Base-by-base conservation (phyloP, 2,888 invertebrate species). In the Clitarchus hookeri region DNA sequence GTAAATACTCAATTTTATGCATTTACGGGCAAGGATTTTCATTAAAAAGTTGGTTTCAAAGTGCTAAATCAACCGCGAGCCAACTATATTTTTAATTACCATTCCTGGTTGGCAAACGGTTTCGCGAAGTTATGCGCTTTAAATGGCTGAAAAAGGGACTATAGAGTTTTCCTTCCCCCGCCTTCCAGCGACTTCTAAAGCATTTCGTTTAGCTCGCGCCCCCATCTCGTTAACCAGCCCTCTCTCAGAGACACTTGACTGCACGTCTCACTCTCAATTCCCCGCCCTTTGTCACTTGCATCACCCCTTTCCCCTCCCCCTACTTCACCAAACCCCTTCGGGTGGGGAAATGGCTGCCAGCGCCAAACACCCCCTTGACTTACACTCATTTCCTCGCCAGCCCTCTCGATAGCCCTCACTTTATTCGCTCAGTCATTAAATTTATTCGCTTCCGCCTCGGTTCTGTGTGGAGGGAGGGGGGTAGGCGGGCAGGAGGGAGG, bases 361-460 rank as follows among this genome's bases (percentile, higher is more conserved):
- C 65, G 16, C 13, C 65, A 65, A 65, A 65, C 65, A 65, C n/a
- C 65, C 48, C 65, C 65, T 65, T 65, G 65, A 65, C 65, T 65
- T 65, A 65, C 23, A 11, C 65, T 65, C 65, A n/a, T 65, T 65
- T 65, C 65, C 65, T 19, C 13, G 13, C 13, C 53, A 53, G 53
- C 53, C 53, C 53, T 65, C 65, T n/a, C 65, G n/a, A 19, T 65
- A 19, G 65, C 19, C 8, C 23, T 19, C 23, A 6, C n/a, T 65
- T 65, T 65, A 65, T 65, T 86, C 85, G 87, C 78, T 86, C 87
- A 88, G 86, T 88, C 87, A 54, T 65, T 78, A 82, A 65, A n/a
- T 85, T 86, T 87, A 88, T 87, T 88, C 87, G 87, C 86, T 88
- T 85, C 85, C 86, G 86, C 86, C 87, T 85, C 87, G 85, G 84